Evolutionary conservation across 1,140 invertebrate genomes (phyloP).

Genomic region (Manduca sexta): DNA sequence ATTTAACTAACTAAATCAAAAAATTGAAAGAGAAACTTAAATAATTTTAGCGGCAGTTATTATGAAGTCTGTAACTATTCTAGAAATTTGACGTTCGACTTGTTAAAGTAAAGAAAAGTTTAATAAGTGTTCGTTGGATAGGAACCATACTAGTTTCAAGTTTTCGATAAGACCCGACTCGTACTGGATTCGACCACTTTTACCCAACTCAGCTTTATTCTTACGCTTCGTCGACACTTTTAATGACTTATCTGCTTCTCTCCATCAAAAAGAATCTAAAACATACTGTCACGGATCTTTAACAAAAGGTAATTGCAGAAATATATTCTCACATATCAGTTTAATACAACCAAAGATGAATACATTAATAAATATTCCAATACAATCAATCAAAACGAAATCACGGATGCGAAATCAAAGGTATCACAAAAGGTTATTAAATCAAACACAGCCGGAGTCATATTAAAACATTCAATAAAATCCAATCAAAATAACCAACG

Average conservation of each 20-base stretch:
- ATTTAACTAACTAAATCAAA: conserved; percentile 12
- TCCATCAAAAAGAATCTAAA: conserved; percentile 22
- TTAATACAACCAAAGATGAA: too few relatives aligned
- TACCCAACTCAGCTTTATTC: conserved; percentile 31
- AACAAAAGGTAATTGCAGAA: too few relatives aligned
- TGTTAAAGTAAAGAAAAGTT: conserved; percentile 51
- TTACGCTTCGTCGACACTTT: conserved; percentile 54
- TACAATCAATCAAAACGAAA: neutral
- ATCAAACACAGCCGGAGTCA: conserved; percentile 8
- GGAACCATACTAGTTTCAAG: conserved; percentile 53
- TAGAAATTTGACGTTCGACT: conserved; percentile 38
- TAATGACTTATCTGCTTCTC: conserved; percentile 61
- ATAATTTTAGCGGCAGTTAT: conserved; percentile 9
- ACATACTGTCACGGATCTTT: too few relatives aligned
- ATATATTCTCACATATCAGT: too few relatives aligned
- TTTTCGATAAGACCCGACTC: conserved; percentile 44
- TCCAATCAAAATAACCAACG: conserved; percentile 35
- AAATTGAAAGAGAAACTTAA: conserved; percentile 7
- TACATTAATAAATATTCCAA: too few relatives aligned
- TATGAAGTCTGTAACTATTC: conserved; percentile 24
- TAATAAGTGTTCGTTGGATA: conserved; percentile 48
- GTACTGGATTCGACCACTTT: conserved; percentile 50
- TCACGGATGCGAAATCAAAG: conserved; percentile 13
- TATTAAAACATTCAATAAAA: conserved; percentile 21
- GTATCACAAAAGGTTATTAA: conserved; percentile 13